A percentile compares a stretch with the other conserved stretches of the same genome.
Evolutionary conservation across 2,113 vertebrate genomes (phyloP).

Genomic region (Microcebus griseorufus): DNA sequence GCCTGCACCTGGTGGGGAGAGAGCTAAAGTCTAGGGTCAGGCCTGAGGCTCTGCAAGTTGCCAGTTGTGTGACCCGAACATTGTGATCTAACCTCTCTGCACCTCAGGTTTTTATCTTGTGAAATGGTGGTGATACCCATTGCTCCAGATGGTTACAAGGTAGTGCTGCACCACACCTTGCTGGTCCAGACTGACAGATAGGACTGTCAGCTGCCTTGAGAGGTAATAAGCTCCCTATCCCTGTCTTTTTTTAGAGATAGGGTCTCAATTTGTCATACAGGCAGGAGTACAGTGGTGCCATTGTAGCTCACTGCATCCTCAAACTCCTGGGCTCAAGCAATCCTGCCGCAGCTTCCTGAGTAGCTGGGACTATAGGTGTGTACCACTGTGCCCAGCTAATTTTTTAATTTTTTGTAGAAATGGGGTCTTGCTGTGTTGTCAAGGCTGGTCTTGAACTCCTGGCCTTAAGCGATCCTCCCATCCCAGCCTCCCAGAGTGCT

Average conservation of each 20-base stretch:
- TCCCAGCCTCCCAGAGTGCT: too few relatives aligned
- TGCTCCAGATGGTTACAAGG: neutral
- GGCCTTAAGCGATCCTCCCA: too few relatives aligned
- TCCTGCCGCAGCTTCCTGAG: too few relatives aligned
- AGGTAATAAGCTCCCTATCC: neutral
- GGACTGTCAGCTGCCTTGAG: neutral
- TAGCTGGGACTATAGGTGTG: too few relatives aligned
- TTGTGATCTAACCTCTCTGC: neutral
- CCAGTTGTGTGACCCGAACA: neutral
- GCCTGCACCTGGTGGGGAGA: neutral
- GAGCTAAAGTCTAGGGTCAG: neutral
- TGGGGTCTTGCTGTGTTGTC: too few relatives aligned
- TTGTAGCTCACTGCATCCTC: too few relatives aligned
- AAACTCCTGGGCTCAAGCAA: too few relatives aligned
- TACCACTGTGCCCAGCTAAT: too few relatives aligned
- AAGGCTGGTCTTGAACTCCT: too few relatives aligned
- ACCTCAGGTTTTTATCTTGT: neutral
- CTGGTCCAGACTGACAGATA: neutral
- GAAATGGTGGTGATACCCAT: neutral
- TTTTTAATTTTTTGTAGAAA: too few relatives aligned
- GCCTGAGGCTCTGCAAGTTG: neutral
- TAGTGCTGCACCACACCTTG: neutral
- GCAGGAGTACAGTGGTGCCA: too few relatives aligned
- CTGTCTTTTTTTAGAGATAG: neutral
- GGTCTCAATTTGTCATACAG: neutral